Conservation (phyloP, 2,888 invertebrate genomes). For the Villa cingulata region DNA sequence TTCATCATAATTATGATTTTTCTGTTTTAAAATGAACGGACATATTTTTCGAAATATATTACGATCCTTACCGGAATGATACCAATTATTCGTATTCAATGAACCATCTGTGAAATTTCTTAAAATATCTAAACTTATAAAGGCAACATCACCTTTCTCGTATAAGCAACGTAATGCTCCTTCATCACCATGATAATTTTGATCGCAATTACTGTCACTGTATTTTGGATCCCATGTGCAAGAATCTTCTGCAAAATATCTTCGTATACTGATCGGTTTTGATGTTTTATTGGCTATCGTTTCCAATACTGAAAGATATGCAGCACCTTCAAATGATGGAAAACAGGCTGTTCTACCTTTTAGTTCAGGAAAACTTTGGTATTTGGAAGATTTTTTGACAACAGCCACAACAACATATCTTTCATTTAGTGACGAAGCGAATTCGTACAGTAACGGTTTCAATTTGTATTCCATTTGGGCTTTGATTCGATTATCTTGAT, state of each 20-base stretch:
- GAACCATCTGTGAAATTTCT: slow-evolving; percentile 45
- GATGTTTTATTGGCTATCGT: slow-evolving; percentile 34
- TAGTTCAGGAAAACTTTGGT: slow-evolving; percentile 46
- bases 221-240: slow-evolving; percentile 42
- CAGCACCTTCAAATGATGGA: slow-evolving; percentile 62
- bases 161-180: slow-evolving; percentile 53
- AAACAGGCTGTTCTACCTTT: slow-evolving; percentile 63
- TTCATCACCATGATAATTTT: slow-evolving; percentile 41
- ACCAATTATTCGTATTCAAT: slow-evolving; percentile 38
- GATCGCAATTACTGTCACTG: slow-evolving; percentile 22
- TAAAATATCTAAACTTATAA: slow-evolving; percentile 49
- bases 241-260: slow-evolving; percentile 52
- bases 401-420: slow-evolving; percentile 47
- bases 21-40: slow-evolving; percentile 34
- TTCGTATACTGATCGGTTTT: slow-evolving; percentile 21
- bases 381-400: slow-evolving; percentile 44
- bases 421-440: slow-evolving; percentile 27
- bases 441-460: slow-evolving; percentile 28
- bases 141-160: slow-evolving; percentile 64
- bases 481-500: slow-evolving; percentile 54
- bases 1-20: slow-evolving; percentile 17
- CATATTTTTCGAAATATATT: slow-evolving; percentile 45
- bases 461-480: slow-evolving; percentile 46
- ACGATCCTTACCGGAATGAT: slow-evolving; percentile 18
- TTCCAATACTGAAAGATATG: slow-evolving; percentile 47